Base-by-base conservation (phyloP, 2,797 vertebrate species). In the Ataeniobius toweri region DNA sequence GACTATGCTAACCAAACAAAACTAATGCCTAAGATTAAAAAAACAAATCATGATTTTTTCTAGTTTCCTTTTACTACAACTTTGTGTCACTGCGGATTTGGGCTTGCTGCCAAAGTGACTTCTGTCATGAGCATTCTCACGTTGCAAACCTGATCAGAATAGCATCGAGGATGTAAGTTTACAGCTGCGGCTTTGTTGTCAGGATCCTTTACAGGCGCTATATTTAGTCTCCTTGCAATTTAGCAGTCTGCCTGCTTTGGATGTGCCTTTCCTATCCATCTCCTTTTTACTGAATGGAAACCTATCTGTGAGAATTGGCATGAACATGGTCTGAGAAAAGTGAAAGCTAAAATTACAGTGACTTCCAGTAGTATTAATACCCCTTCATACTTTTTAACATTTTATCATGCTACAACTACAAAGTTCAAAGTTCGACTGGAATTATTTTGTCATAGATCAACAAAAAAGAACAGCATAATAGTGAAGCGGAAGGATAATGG, bases 41-140 rank as follows among this genome's bases (percentile, higher is more conserved):
- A 76, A 1, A 78, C 59, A 71, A 75, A 50, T 81, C 50, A 20
- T 36, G 59, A 31, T 26, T 74, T 65, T 39, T 20, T 5, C 68
- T 3, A 73, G 12, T 75, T 80, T 88, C 81, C 83, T 51, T 74
- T 79, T 71, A 71, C 69, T 48, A 5, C 16, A 22, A 18, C 61
- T 53, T 70, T 76, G 51, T 78, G 83, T 85, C 76, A 74, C 65
- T 50, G 22, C 82, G 73, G 83, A 80, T 82, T 76, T 48, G 46
- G 82, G 84, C 79, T 73, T 74, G 58, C 14, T 70, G 90, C 89
- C 89, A 92, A 81, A 73, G 63, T 22, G 51, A 75, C 76, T 68
- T 86, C 77, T 76, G 83, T 88, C 87, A 70, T 89, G 90, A 83
- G 81, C 83, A 84, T 92, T 94, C 79, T 91, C 92, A 94, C 84